Conservation (phyloP, 1,140 invertebrate species). For the Dendrolimus punctatus region DNA sequence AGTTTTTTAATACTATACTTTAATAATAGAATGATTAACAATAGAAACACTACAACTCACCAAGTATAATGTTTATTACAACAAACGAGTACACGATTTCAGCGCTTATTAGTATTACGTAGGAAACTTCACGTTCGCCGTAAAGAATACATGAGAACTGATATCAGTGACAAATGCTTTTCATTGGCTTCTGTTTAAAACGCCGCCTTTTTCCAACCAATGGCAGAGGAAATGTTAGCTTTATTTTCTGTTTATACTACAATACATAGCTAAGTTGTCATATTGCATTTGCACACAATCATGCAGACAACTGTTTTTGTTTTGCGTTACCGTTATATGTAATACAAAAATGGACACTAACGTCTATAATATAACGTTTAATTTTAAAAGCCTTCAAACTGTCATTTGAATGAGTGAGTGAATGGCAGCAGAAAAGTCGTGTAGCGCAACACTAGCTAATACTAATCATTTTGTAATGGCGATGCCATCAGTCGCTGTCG, state of each 20-base stretch:
- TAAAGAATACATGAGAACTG: slow-evolving; percentile 48
- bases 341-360: slow-evolving; percentile 7
- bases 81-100: slow-evolving; percentile 62
- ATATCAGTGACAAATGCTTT: slow-evolving; percentile 40
- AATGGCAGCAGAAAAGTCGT: slow-evolving; percentile 14
- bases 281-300: slow-evolving; percentile 41
- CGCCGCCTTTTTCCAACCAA: slow-evolving; percentile 49
- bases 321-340: slow-evolving; percentile 23
- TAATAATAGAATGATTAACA: slow-evolving; percentile 1
- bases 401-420: slow-evolving; percentile 7
- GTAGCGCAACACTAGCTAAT: slow-evolving; percentile 4
- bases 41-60: slow-evolving; percentile 52
- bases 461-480: slow-evolving; percentile 19
- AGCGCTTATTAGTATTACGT: slow-evolving; percentile 70
- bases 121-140: slow-evolving; percentile 58
- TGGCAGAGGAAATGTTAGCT: slow-evolving; percentile 37
- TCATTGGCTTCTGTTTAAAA: slow-evolving; percentile 56
- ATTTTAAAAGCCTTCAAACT: slow-evolving; percentile 7
- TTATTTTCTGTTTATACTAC: slow-evolving; percentile 67
- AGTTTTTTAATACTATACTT: neutral
- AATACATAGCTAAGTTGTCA: slow-evolving; percentile 47
- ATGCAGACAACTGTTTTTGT: slow-evolving; percentile 26
- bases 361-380: slow-evolving; percentile 5
- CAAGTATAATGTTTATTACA: slow-evolving; percentile 49
- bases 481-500: slow-evolving; percentile 18